Evolutionary conservation across 2,888 invertebrate species (phyloP), one percentile per base, ranked within the genome.

Genomic region (Cephus rjabovi): DNA sequence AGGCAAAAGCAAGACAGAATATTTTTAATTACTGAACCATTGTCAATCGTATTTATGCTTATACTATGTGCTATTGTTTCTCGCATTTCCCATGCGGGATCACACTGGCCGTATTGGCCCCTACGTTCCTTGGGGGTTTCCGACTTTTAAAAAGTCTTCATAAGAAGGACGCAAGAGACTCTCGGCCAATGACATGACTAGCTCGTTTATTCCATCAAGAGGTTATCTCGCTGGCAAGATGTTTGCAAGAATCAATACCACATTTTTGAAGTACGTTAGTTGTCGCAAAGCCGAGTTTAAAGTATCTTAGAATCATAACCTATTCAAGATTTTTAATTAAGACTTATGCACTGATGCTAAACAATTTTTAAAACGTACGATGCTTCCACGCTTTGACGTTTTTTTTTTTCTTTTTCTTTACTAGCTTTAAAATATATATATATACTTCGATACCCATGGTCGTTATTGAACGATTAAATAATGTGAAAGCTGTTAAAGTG

Each of bases 11-110:
- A 34, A 12, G 40, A 79, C 11, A 56, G 35, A 74, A 75, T 68
- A 73, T 69, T 75, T 68, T 37, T 78, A 78, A 73, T 80, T 75
- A 79, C 82, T 84, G 83, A 87, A 83, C 86, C 85, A 86, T 84
- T 84, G 82, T 83, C 83, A 74, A 76, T 37, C 69, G 73, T 1
- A 12, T 71, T 31, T 33, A 70, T 30, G 15, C 73, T 31, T 33
- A 68, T 71, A 71, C 12, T 0, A 23, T 56, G 76, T 76, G 78
- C 33, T 76, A 79, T 33, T 74, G 79, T 74, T 75, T 79, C 79
- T 79, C 74, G 76, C 56, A 33, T 34, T 69, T 74, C 15, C 12
- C 69, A 11, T 68, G 31, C 71, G 12, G 31, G 31, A 6, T n/a
- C 23, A 56, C 34, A 34, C 23, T 74, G n/a, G 31, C 37, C 34